Percentiles rank a stretch among this genome's conserved stretches.
These are phyloP conservation scores for Epistrophe grossulariae DNA, from an alignment of 2,888 invertebrate genomes.

Conservation along the genomic window DNA sequence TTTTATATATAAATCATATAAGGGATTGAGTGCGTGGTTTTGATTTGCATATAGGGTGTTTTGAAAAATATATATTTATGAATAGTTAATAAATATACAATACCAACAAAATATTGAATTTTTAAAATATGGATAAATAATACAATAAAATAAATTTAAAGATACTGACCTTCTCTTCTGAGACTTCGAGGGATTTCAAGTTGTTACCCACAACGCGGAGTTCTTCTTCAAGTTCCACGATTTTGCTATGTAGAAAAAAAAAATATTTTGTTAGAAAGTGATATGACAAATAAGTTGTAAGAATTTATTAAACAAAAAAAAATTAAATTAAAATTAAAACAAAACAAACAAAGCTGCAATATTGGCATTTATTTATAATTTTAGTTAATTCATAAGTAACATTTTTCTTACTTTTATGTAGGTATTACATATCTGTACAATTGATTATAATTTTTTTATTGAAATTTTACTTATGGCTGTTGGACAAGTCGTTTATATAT, in stretches of 20 bases:
- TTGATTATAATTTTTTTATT: no score
- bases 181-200: constrained; percentile 99
- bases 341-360: constrained; percentile 47
- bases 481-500: no score
- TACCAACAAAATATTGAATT: not conserved
- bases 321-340: no score
- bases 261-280: constrained; percentile 33
- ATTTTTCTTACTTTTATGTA: not conserved
- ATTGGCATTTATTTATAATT: not conserved
- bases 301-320: not conserved
- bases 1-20: constrained; percentile 48
- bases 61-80: constrained; percentile 72
- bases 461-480: no score
- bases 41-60: constrained; percentile 69
- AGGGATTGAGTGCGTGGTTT: constrained; percentile 47
- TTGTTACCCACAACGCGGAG: constrained; percentile 99
- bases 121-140: constrained; percentile 7
- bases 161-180: constrained; percentile 97
- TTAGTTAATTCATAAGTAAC: not conserved
- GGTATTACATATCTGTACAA: no score
- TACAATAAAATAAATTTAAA: constrained; percentile 4
- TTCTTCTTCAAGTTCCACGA: constrained; percentile 99
- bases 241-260: constrained; percentile 90
- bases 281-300: not conserved
- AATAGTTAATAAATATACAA: not conserved